Conservation (phyloP, 2,113 vertebrate species). For the Patagioenas fasciata region DNA sequence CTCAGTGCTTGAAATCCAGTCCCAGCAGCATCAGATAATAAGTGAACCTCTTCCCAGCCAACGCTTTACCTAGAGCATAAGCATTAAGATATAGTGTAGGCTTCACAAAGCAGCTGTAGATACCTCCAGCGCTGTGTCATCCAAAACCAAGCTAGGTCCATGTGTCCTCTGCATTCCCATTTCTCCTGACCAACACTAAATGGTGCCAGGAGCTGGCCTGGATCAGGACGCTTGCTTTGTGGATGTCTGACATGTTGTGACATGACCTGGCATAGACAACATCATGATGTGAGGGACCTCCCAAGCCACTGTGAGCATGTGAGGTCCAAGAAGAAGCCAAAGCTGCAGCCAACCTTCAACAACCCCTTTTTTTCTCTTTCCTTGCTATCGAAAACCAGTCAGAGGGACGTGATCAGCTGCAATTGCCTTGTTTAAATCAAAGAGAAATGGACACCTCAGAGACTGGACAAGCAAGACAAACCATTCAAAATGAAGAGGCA, state of each 20-base stretch:
- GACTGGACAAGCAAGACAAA: not conserved
- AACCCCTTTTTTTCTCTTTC: not conserved
- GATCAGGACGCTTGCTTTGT: not conserved
- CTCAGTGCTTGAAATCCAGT: not conserved
- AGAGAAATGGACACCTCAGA: accelerated
- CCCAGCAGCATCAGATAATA: not conserved
- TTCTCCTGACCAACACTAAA: not conserved
- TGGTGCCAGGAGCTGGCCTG: not conserved
- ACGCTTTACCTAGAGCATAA: not conserved
- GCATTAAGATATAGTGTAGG: not conserved
- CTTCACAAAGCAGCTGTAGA: not conserved
- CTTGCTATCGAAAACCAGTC: not conserved
- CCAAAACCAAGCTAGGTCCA: not conserved
- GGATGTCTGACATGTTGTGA: not conserved
- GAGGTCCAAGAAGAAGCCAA: not conserved
- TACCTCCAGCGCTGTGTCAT: not conserved
- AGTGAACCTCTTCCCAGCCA: not conserved
- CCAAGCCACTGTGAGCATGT: not conserved
- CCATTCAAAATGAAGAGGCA: not conserved
- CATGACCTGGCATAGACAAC: not conserved
- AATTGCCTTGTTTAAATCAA: not conserved
- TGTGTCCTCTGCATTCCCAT: accelerated
- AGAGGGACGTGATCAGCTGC: conserved; percentile 21
- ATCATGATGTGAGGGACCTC: not conserved
- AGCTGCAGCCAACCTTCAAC: not conserved